Base-by-base conservation (phyloP, 2,888 invertebrate genomes). In the Orchesellides sinensis region DNA sequence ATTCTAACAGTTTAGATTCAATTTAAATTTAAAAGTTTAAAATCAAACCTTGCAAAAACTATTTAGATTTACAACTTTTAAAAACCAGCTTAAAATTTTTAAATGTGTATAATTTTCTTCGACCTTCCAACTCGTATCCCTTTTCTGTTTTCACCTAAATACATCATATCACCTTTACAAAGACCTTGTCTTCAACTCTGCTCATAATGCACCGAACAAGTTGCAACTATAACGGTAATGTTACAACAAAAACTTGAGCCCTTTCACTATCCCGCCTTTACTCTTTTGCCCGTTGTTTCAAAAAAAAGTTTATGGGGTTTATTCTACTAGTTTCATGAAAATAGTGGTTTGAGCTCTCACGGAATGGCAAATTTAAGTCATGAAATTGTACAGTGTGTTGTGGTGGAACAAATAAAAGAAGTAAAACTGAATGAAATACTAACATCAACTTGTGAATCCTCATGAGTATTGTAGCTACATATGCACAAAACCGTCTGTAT, bases 401-500 rank as follows among this genome's bases (percentile, higher is more conserved):
- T 40, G 40, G 40, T 40, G n/a, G 40, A 14, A 40, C n/a, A 8
- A 2, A n/a, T 17, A 49, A 29, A 27, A 59, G 54, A 69, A 69
- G 52, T 54, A 54, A 54, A 56, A 25, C 40, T 59, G 35, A 56
- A 74, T 61, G 74, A 82, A 72, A 72, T 72, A 59, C 35, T 17
- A 61, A 77, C 75, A 77, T 82, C 82, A 77, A 77, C 75, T 77
- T 70, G 82, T 70, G 70, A 82, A 82, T 70, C 65, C 82, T 82
- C 82, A 52, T 27, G 82, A 82, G 82, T 72, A 75, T 82, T 82
- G n/a, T n/a, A n/a, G n/a, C n/a, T n/a, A n/a, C n/a, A n/a, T n/a
- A 82, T 77, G 75, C 56, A 82, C 75, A 81, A 75, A 25, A 47
- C 65, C 47, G 17, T 70, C 35, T 66, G 52, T 54, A 54, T 77